These are phyloP conservation scores for Eremophila alpestris DNA, from an alignment of 2,797 vertebrate species.

Conservation along the genomic window DNA sequence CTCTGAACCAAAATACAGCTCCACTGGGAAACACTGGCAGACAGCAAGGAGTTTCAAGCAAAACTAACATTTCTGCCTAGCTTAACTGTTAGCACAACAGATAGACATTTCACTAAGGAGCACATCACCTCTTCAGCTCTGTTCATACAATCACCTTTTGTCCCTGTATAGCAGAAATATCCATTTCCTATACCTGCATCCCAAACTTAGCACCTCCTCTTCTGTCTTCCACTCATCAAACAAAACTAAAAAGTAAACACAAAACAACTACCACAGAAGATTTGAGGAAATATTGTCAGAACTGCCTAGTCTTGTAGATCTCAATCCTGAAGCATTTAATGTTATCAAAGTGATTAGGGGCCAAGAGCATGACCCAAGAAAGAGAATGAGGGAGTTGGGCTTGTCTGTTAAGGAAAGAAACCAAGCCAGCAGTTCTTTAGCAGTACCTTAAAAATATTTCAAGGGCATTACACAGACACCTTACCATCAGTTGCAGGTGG, in stretches of 20 bases:
- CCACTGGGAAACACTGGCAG: background rate
- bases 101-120: background rate
- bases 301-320: background rate
- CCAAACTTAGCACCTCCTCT: background rate
- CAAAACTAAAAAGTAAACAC: background rate
- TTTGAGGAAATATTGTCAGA: background rate
- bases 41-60: background rate
- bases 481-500: background rate
- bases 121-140: background rate
- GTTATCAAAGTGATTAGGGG: background rate
- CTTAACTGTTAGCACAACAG: background rate
- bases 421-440: background rate
- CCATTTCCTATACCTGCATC: background rate
- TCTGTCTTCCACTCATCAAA: background rate
- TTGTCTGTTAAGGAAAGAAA: background rate
- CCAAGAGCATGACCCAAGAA: background rate
- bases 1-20: background rate
- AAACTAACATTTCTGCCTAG: background rate
- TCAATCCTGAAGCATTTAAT: background rate
- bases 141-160: background rate
- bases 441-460: background rate
- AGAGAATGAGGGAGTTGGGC: background rate
- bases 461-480: background rate
- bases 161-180: background rate
- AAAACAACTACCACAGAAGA: background rate